Evolutionary conservation across 2,888 invertebrate species (phyloP).

Genomic region (Patella caerulea): DNA sequence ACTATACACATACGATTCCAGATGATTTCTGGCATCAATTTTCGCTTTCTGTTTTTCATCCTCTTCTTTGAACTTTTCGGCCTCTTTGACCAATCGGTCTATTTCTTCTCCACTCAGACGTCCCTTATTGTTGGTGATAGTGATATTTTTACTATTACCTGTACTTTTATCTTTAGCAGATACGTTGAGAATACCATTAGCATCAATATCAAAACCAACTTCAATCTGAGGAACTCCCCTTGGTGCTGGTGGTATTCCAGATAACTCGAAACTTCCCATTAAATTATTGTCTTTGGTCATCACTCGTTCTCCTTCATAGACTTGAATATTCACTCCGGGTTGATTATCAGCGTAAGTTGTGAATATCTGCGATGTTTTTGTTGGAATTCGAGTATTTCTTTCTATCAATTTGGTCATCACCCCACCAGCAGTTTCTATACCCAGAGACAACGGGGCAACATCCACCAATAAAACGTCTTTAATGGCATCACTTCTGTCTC

Average conservation of each 20-base stretch:
- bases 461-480: constrained; percentile 90
- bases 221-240: constrained; percentile 69
- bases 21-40: constrained; percentile 56
- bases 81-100: constrained; percentile 77
- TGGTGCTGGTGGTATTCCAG: constrained; percentile 69
- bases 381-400: constrained; percentile 70
- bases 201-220: constrained; percentile 89
- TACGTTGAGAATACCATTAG: constrained; percentile 82
- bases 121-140: constrained; percentile 90
- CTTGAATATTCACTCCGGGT: constrained; percentile 72
- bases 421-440: constrained; percentile 76
- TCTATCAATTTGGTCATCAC: constrained; percentile 64
- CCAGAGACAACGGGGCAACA: constrained; percentile 69
- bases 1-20: constrained; percentile 62
- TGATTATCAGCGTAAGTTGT: constrained; percentile 95
- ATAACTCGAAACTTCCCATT: constrained; percentile 65
- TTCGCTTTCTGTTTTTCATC: constrained; percentile 64
- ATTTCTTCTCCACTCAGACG: constrained; percentile 87
- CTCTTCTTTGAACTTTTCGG: constrained; percentile 65
- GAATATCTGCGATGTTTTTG: constrained; percentile 75
- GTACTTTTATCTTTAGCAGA: constrained; percentile 80
- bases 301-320: constrained; percentile 93
- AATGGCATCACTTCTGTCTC: constrained; percentile 77
- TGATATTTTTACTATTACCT: constrained; percentile 85
- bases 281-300: constrained; percentile 94